phyloP scores from a whole-genome alignment of 2,797 vertebrate genomes.

The Chromobotia macracanthus region DNA sequence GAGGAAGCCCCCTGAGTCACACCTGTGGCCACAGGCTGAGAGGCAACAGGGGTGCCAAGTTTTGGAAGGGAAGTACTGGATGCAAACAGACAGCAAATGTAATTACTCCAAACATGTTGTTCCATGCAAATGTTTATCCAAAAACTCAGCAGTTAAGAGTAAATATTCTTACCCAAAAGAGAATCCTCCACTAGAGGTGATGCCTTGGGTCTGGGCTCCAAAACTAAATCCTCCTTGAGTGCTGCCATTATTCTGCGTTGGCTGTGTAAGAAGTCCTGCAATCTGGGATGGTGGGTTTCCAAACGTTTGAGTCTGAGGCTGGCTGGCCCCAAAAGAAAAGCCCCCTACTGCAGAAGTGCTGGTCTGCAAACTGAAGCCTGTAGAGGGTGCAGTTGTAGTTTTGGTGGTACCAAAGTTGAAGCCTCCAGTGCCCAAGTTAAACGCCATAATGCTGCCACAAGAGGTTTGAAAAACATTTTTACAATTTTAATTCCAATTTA shows the following conservation, averaged over 20 bases:
- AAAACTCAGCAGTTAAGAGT: not conserved
- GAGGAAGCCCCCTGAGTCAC: constrained; percentile 73
- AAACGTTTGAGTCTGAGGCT: constrained; percentile 61
- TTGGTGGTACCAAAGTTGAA: constrained; percentile 82
- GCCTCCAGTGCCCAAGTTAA: constrained; percentile 80
- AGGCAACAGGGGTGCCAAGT: constrained; percentile 63
- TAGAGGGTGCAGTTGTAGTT: constrained; percentile 65
- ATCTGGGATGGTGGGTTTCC: constrained; percentile 60
- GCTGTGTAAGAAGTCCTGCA: constrained; percentile 72
- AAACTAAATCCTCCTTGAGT: constrained; percentile 74
- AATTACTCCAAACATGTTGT: not conserved
- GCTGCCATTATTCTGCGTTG: constrained; percentile 57
- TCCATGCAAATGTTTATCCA: not conserved
- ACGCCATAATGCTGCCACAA: constrained; percentile 60
- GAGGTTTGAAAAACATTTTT: not conserved
- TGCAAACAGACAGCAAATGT: not conserved
- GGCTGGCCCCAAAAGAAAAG: constrained; percentile 69
- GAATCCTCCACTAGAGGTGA: constrained; percentile 66
- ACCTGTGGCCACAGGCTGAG: constrained; percentile 66
- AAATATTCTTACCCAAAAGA: constrained; percentile 70
- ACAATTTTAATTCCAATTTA: too few relatives aligned
- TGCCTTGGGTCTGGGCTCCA: constrained; percentile 58
- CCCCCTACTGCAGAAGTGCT: constrained; percentile 55
- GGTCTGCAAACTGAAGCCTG: constrained; percentile 71
- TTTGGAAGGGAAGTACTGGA: constrained; percentile 69